Evolutionary conservation across 2,113 vertebrate genomes (phyloP), one percentile per base, ranked within the genome.

Genomic region (Proteles cristata): DNA sequence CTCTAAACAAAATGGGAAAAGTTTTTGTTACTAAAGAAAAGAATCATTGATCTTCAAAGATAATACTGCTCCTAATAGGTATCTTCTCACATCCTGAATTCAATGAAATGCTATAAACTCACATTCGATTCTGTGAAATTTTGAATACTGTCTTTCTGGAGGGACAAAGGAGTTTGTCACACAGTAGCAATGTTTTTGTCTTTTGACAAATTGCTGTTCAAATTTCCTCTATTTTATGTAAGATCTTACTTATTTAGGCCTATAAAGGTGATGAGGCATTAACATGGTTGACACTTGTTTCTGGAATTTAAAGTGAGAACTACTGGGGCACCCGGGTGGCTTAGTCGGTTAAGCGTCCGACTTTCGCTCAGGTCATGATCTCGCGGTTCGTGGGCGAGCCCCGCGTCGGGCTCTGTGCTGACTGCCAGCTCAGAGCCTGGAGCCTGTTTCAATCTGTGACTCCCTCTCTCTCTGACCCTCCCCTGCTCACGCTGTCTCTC

Each of bases 221-320:
- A 25, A 3, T 23, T 83, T 88, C 12, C 53, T 74, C 95, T 53
- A 68, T 68, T 95, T 89, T n/a, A 21, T 77, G 26, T 63, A 35
- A 86, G 14, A 53, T 50, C 28, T 90, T 79, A 87, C 5, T 43
- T 83, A 35, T 73, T 88, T 31, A 82, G 68, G 10, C 0, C 68
- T 68, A 94, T 90, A 88, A 66, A 50, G 26, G 8, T 71, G 33
- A 80, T 31, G 19, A 61, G 19, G 33, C 33, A 82, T 95, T 26
- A 76, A 31, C 11, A 58, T 35, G 2, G 7, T 31, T 73, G 31
- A 50, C 26, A 83, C 9, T 48, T 66, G 33, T n/a, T 76, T 90
- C 69, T 55, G 61, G 61, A 93, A 94, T 83, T 68, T 90, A 55
- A 95, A 93, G 16, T 92, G n/a, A 85, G 43, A 96, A 48, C 23